phyloP scores from a whole-genome alignment of 2,797 vertebrate species.

The Bucorvus abyssinicus region DNA sequence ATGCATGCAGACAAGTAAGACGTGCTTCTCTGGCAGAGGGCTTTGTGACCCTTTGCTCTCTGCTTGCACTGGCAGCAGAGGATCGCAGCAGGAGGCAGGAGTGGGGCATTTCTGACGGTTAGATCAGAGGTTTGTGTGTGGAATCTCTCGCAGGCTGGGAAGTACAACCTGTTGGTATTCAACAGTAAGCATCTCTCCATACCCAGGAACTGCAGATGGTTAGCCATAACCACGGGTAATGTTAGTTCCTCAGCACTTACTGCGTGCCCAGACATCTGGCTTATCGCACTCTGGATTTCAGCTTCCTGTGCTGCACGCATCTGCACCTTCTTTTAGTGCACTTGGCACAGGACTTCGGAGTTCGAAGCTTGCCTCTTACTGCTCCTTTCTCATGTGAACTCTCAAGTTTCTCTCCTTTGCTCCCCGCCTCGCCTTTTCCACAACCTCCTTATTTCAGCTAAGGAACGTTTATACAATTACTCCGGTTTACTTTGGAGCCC shows the following conservation, averaged over 20 bases:
- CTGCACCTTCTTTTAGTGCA: neutral
- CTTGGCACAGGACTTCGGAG: neutral
- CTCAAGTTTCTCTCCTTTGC: neutral
- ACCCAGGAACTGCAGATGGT: neutral
- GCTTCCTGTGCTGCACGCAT: neutral
- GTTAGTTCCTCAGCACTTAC: neutral
- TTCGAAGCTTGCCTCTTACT: neutral
- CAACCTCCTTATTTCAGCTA: neutral
- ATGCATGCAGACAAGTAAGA: neutral
- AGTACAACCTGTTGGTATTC: neutral
- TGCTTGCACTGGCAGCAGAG: neutral
- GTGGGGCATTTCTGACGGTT: neutral
- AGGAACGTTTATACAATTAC: neutral
- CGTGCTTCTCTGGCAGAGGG: neutral
- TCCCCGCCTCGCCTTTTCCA: neutral
- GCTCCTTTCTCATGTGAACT: neutral
- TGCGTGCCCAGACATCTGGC: neutral
- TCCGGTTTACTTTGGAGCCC: too few species aligned
- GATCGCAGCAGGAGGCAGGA: neutral
- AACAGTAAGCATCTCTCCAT: neutral
- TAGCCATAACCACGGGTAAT: neutral
- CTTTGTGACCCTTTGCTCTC: neutral
- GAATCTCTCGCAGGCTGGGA: neutral
- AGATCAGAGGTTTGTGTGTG: neutral
- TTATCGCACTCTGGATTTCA: neutral